These are phyloP conservation scores for Acrocephalus arundinaceus DNA, from an alignment of 2,113 vertebrate genomes.

Conservation along the genomic window DNA sequence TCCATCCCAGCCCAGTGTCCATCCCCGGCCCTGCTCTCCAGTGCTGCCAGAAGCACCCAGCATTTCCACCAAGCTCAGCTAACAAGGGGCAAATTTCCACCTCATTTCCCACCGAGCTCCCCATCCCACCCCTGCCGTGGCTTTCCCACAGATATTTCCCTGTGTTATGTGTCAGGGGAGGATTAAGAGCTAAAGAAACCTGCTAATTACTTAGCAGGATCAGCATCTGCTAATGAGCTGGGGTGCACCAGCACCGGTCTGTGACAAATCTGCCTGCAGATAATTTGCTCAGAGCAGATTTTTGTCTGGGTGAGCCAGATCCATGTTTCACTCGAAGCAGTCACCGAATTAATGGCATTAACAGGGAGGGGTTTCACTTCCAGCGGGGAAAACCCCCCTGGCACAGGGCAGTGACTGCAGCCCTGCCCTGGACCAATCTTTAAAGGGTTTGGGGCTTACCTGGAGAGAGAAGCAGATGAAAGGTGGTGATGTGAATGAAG, in stretches of 20 bases:
- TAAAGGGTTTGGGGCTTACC: neutral
- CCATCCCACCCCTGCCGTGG: fast-evolving
- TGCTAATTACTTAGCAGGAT: constrained; percentile 56
- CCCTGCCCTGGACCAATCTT: neutral
- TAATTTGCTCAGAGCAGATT: constrained; percentile 56
- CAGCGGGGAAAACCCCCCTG: neutral
- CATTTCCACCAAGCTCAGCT: neutral
- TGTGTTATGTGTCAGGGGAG: neutral
- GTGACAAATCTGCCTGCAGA: constrained; percentile 42
- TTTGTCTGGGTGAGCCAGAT: neutral
- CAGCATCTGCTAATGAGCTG: constrained; percentile 39
- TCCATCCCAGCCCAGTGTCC: neutral
- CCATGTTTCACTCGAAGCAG: neutral
- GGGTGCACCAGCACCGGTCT: neutral
- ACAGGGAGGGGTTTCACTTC: neutral
- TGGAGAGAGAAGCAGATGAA: neutral
- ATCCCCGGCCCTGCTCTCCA: neutral
- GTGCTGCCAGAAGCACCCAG: neutral
- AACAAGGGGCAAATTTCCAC: fast-evolving
- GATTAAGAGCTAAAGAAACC: constrained; percentile 51
- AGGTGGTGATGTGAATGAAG: neutral
- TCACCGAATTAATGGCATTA: neutral
- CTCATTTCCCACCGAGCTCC: neutral
- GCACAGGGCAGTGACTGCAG: neutral
- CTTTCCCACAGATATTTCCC: neutral